Base-by-base conservation (phyloP, 2,888 invertebrate species). In the Drosophila mercatorum region DNA sequence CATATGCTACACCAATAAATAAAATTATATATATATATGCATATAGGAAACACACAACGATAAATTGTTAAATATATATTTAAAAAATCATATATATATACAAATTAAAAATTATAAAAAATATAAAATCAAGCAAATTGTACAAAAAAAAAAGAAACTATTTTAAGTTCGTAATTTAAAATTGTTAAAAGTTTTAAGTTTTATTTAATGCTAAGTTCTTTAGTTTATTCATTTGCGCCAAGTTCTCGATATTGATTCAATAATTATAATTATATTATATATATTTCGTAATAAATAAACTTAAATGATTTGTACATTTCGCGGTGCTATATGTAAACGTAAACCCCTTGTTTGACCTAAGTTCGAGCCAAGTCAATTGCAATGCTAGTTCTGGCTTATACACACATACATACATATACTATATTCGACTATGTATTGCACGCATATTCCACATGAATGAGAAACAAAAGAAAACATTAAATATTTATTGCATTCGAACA, bases 301-400 rank as follows among this genome's bases (percentile, higher is more conserved):
- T 51, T 51, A 78, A 72, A 69, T 89, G 62, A 75, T 80, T 84
- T 89, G 82, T 84, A 89, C 67, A 88, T 84, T 88, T 84, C 90
- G 84, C 86, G 86, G 86, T 86, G 86, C 90, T 86, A 86, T 86
- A 90, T 89, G 71, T 73, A 75, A 69, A 83, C 81, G 78, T 81
- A 81, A 81, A 22, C 5, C n/a, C 22, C 0, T 43, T 26, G 5
- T 55, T 68, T 77, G 58, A 41, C 66, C 60, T 78, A 59, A 63
- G 77, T 80, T 71, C 53, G 44, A 66, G 72, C 68, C 65, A 56
- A 80, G 78, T 78, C 77, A 78, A 62, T 80, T 68, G 71, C 51
- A 67, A 51, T 60, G 76, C 66, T 77, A 77, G 60, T 71, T 71
- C 38, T 60, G 57, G 75, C 61, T 57, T 57, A 34, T 6, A 41